A percentile compares a stretch with the other conserved stretches of the same genome.
These are phyloP conservation scores for Campoplex capitator DNA, from an alignment of 2,888 invertebrate species.

Conservation along the genomic window DNA sequence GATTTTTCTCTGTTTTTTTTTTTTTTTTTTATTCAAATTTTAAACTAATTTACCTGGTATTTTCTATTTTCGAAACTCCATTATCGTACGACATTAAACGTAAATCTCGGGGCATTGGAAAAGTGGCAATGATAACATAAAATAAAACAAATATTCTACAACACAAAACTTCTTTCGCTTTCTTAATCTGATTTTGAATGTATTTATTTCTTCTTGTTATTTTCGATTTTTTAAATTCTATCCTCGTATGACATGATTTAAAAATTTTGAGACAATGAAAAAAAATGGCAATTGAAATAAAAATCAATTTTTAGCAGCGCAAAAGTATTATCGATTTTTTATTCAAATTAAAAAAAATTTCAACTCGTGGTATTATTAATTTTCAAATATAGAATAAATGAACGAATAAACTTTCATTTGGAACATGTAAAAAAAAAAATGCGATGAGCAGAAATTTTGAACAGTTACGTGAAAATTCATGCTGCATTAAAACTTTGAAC, in stretches of 20 bases:
- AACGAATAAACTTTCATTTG: background rate
- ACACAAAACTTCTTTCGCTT: background rate
- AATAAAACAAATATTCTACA: no score
- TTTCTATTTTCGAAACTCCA: no score
- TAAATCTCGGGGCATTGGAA: no score
- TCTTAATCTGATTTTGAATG: background rate
- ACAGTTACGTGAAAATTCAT: conserved; percentile 3
- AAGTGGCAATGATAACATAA: no score
- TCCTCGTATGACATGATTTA: no score
- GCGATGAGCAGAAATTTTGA: background rate
- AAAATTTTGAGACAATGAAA: no score
- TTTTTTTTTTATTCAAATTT: background rate
- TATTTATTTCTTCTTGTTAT: background rate
- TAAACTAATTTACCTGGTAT: background rate
- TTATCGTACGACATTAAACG: background rate
- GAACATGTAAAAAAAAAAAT: background rate
- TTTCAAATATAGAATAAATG: background rate
- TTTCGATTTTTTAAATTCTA: background rate
- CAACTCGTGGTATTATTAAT: background rate
- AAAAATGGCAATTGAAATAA: no score
- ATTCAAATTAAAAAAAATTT: background rate
- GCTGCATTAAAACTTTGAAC: conserved; percentile 38
- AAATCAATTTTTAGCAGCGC: no score
- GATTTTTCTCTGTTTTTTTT: background rate
- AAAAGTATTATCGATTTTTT: background rate